Base-by-base conservation (phyloP, 2,113 vertebrate genomes). In the Rutilus rutilus region DNA sequence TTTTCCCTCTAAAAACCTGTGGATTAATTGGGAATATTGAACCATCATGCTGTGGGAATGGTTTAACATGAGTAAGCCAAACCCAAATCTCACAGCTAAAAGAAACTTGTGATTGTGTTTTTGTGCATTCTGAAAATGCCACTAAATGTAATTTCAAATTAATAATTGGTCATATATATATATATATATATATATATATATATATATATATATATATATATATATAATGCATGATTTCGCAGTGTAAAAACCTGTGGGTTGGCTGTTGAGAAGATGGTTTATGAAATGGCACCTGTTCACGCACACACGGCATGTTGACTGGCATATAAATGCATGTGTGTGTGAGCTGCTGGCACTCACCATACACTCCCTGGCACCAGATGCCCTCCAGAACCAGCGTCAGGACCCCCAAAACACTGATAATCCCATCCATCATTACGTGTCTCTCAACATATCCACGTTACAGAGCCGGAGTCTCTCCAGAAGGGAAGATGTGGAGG, bases 361-460 rank as follows among this genome's bases (percentile, higher is more conserved):
- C 97, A 88, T 98, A 98, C 88, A 97, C 97, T 95, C 97, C 97
- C 92, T 98, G 96, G 91, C 94, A 95, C 75, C 92, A 94, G 92
- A 96, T 92, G 90, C 95, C 94, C 90, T 97, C 96, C 93, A 96
- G 92, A 86, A 96, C 86, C 89, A 97, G 95, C 89, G 95, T 92
- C 92, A 98, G 95, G 90, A 97, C 92, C 95, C 96, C 96, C 94
- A 96, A 92, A 93, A 97, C 92, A 85, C 93, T 92, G 93, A 93
- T 94, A 92, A 95, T 96, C 92, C 96, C 95, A 96, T 97, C 97
- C 97, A 98, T 98, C 95, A 94, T 95, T 94, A 95, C 95, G 95
- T 95, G 95, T 95, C 94, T 95, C 94, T 95, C 95, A 93, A 95
- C 97, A 97, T 98, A 95, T 96, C 97, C 96, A 94, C 94, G 89